phyloP scores from a whole-genome alignment of 1,140 invertebrate species.

The Himalopsyche phryganea region DNA sequence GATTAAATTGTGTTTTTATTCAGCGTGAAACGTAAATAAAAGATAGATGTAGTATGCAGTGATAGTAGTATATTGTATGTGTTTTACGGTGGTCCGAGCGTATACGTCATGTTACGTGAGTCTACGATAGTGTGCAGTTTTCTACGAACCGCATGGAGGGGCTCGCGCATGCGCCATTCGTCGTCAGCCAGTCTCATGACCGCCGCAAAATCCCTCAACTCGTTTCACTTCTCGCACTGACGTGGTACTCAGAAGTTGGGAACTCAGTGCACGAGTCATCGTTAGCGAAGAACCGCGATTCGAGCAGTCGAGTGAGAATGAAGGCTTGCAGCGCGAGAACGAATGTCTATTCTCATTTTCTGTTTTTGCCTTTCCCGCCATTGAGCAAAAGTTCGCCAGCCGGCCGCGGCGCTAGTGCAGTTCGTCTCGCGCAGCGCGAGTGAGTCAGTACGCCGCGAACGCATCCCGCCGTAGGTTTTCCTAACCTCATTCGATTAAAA shows the following conservation, averaged over 20 bases:
- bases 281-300: not conserved
- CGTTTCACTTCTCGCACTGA: too few relatives aligned
- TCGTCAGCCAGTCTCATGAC: too few relatives aligned
- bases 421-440: slow-evolving; percentile 5
- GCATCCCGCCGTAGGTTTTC: slow-evolving; percentile 2
- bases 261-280: slow-evolving; percentile 11
- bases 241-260: not conserved
- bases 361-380: slow-evolving; percentile 18
- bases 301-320: slow-evolving; percentile 9
- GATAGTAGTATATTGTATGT: too few relatives aligned
- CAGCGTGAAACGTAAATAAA: too few relatives aligned
- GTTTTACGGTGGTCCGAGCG: too few relatives aligned
- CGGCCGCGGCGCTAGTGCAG: slow-evolving; percentile 11
- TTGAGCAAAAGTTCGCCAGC: not conserved
- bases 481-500: slow-evolving; percentile 2
- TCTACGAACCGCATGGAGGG: too few relatives aligned
- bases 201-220: too few relatives aligned
- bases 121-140: too few relatives aligned
- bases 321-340: slow-evolving; percentile 7
- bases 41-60: too few relatives aligned
- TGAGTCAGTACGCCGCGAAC: slow-evolving; percentile 6
- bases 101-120: too few relatives aligned
- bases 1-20: too few relatives aligned
- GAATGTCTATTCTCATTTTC: not conserved
- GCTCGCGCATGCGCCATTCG: too few relatives aligned